Conservation (phyloP, 2,797 vertebrate genomes). For the Sciaenops ocellatus region DNA sequence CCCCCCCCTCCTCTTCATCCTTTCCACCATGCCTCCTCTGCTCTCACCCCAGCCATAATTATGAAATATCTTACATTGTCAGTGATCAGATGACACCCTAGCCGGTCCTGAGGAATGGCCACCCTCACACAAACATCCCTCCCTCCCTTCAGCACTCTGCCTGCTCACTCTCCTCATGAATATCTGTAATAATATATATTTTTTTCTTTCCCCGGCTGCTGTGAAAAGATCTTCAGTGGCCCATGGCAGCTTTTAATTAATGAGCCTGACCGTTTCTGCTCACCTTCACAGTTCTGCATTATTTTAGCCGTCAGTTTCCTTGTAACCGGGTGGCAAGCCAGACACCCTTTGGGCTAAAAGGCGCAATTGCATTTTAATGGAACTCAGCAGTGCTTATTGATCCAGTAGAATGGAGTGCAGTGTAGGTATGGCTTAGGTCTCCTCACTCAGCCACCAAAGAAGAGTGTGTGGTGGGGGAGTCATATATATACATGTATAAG, state of each 20-base stretch:
- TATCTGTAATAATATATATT: constrained; percentile 57
- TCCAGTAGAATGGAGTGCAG: constrained; percentile 52
- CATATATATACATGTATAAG: constrained; percentile 16
- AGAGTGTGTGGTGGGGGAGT: constrained; percentile 8
- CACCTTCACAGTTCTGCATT: constrained; percentile 72
- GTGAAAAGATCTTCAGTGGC: constrained; percentile 71
- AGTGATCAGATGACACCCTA: constrained; percentile 40
- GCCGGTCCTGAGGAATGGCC: constrained; percentile 32
- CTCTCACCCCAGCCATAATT: constrained; percentile 14
- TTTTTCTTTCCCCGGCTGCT: constrained; percentile 25
- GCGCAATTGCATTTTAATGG: constrained; percentile 75
- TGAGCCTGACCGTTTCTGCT: constrained; percentile 67
- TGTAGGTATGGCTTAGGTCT: constrained; percentile 10
- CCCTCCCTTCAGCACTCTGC: constrained; percentile 6
- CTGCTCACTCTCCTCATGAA: constrained; percentile 61
- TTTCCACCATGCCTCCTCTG: neutral
- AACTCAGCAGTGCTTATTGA: constrained; percentile 70
- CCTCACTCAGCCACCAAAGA: neutral
- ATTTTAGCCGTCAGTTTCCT: constrained; percentile 66
- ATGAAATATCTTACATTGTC: constrained; percentile 43
- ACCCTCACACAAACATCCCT: neutral
- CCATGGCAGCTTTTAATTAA: constrained; percentile 79
- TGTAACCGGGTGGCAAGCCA: constrained; percentile 61
- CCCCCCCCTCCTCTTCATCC: neutral
- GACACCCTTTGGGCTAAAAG: constrained; percentile 56